Base-by-base conservation (phyloP, 2,888 invertebrate genomes). In the Drosophila phalerata region DNA sequence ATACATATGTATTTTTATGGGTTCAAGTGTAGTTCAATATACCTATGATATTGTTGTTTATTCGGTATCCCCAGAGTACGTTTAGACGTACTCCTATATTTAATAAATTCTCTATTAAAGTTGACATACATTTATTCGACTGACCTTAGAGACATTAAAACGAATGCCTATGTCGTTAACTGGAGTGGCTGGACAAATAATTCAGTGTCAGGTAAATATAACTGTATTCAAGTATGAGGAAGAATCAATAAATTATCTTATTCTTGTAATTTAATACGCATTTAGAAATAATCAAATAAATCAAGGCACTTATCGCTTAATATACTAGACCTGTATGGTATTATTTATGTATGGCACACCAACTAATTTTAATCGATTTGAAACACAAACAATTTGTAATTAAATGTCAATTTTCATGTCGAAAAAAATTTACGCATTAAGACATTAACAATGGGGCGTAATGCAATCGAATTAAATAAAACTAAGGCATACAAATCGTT, bases 331-430 rank as follows among this genome's bases (percentile, higher is more conserved):
- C 56, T 19, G 22, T 25, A 51, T 45, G 10, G 8, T 47, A 56
- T 55, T 49, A 57, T 61, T 58, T 61, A 61, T 68, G 30, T 32
- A 42, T 48, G n/a, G 22, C 22, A 51, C 69, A 69, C 28, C 52
- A 72, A 53, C 69, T 78, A 77, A 84, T 80, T 85, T 72, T 53
- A 32, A 13, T 69, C 28, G 49, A 42, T 38, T 43, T 58, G 30
- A 61, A 45, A 52, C 65, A 25, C 19, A 30, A 45, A 19, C 40
- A 60, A 63, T 69, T 43, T 77, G 72, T 74, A 73, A 81, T 84
- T 85, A 85, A 85, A 85, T 87, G 85, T 89, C 85, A 84, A 85
- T 85, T 85, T 85, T 70, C 79, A 76, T 64, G 43, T 45, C 38
- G 37, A 53, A 49, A 56, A 48, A 30, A 48, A 13, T 30, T 9